phyloP scores from a whole-genome alignment of 2,113 vertebrate genomes.

The Edolisoma coerulescens region DNA sequence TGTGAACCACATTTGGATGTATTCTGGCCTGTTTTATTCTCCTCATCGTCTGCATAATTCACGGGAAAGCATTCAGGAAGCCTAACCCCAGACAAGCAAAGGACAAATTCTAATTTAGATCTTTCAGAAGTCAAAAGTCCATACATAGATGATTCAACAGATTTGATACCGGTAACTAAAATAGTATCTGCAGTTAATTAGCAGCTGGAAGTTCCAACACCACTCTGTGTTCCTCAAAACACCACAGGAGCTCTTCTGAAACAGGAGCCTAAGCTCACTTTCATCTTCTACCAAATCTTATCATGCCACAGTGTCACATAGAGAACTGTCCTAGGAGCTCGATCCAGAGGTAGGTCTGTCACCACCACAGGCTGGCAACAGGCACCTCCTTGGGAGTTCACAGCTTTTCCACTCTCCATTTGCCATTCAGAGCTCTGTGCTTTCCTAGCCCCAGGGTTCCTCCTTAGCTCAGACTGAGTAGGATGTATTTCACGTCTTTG shows the following conservation, averaged over 20 bases:
- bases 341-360: neutral
- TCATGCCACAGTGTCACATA: neutral
- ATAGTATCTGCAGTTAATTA: neutral
- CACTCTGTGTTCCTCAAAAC: neutral
- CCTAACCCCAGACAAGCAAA: neutral
- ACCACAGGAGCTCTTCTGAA: neutral
- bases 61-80: neutral
- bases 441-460: neutral
- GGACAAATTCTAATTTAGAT: neutral
- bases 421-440: neutral
- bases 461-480: neutral
- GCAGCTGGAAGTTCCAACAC: neutral
- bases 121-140: neutral
- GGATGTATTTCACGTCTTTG: conserved; percentile 5
- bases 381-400: neutral
- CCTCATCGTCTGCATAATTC: neutral
- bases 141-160: neutral
- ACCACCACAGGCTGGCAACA: neutral
- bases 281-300: neutral
- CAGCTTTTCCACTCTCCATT: neutral
- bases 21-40: neutral
- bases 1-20: neutral
- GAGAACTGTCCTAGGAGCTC: neutral
- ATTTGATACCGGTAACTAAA: neutral
- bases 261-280: neutral